Conservation (phyloP, 2,888 invertebrate genomes). For the Drosophila helvetica region DNA sequence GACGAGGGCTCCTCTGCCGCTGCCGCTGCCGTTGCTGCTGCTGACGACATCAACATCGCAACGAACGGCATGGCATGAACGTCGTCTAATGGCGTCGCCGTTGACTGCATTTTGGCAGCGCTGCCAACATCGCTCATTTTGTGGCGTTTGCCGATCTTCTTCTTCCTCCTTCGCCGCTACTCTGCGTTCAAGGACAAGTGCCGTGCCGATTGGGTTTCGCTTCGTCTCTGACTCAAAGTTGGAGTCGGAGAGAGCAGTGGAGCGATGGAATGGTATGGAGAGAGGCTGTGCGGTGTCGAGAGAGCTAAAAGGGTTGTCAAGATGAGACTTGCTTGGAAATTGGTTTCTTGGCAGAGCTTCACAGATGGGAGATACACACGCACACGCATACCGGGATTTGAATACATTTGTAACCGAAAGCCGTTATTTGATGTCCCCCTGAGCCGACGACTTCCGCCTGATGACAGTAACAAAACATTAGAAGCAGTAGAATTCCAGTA, state of each 20-base stretch:
- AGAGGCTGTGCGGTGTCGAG: conserved; percentile 4
- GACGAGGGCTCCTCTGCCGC: conserved; percentile 7
- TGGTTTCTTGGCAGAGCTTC: conserved; percentile 7
- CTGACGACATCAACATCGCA: conserved; percentile 43
- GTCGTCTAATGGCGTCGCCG: conserved; percentile 62
- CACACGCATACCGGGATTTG: neutral
- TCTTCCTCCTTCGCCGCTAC: conserved; percentile 58
- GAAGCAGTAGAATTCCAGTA: no score
- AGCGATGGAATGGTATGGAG: neutral
- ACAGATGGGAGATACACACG: conserved; percentile 3
- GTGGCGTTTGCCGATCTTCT: conserved; percentile 33
- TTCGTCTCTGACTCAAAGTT: conserved; percentile 26
- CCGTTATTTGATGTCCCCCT: neutral
- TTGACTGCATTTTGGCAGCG: conserved; percentile 69
- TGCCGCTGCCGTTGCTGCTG: conserved; percentile 21
- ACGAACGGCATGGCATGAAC: conserved; percentile 20
- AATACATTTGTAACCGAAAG: neutral
- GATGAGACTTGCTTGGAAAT: conserved; percentile 10
- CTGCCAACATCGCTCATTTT: conserved; percentile 54
- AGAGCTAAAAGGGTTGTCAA: conserved; percentile 6
- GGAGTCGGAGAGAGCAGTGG: conserved; percentile 4
- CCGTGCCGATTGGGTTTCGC: conserved; percentile 53
- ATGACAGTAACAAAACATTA: neutral
- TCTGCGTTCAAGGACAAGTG: conserved; percentile 74
- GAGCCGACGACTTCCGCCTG: neutral